Percentiles rank a stretch among this genome's conserved stretches.
Conservation (phyloP, 2,797 vertebrate species). For the Heterohyrax brucei region DNA sequence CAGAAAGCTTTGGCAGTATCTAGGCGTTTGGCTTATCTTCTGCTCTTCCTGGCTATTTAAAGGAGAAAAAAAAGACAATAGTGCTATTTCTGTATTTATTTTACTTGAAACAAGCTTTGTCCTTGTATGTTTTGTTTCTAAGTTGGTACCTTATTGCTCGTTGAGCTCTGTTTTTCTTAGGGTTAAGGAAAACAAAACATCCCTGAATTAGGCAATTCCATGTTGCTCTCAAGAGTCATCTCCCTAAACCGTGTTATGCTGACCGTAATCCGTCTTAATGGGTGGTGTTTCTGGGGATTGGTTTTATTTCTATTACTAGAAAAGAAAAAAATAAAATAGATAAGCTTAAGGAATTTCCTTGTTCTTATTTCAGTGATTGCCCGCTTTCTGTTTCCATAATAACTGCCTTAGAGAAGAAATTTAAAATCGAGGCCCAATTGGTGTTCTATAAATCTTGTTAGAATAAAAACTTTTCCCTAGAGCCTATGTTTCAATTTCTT, state of each 20-base stretch:
- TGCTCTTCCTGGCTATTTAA: slow-evolving; percentile 37
- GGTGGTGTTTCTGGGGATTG: slow-evolving; percentile 33
- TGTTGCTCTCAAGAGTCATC: background rate
- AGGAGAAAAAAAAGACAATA: background rate
- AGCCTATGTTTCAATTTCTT: background rate
- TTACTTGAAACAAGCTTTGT: background rate
- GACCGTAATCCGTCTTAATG: background rate
- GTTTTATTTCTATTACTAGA: slow-evolving; percentile 66
- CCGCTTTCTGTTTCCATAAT: slow-evolving; percentile 33
- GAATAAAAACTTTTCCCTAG: background rate
- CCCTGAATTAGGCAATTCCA: slow-evolving; percentile 63
- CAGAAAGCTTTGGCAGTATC: background rate
- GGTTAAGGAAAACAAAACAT: slow-evolving; percentile 20
- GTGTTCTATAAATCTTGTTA: background rate
- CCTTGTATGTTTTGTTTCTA: slow-evolving; percentile 46
- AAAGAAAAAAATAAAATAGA: slow-evolving; percentile 8
- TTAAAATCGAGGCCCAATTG: background rate
- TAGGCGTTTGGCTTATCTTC: background rate
- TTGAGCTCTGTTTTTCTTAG: slow-evolving; percentile 70
- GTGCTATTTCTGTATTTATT: slow-evolving; percentile 33
- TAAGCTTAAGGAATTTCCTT: slow-evolving; percentile 65
- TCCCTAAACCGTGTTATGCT: slow-evolving; percentile 21
- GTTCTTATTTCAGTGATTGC: slow-evolving; percentile 24
- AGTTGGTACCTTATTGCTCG: background rate
- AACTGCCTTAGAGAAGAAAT: slow-evolving; percentile 8